Evolutionary conservation across 2,113 vertebrate genomes (phyloP).

Genomic region (Panthera leo): DNA sequence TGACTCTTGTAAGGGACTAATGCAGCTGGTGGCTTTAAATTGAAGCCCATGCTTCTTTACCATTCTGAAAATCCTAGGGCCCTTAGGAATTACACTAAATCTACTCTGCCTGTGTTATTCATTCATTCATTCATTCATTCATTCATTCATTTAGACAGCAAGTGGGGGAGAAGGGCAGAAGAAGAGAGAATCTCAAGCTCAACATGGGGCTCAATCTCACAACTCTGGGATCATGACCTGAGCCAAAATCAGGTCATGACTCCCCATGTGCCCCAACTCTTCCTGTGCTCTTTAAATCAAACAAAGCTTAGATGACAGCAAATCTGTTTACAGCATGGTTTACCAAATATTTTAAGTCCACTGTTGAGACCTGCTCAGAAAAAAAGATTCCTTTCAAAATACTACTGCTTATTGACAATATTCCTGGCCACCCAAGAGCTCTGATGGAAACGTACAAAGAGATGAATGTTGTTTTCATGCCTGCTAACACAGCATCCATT

Average conservation of each 20-base stretch:
- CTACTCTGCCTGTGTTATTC: neutral
- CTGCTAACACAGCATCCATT: neutral
- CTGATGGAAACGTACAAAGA: neutral
- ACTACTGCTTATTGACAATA: neutral
- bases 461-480: neutral
- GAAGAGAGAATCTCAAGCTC: no score
- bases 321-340: neutral
- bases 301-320: neutral
- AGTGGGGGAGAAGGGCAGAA: no score
- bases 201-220: no score
- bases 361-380: neutral
- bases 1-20: neutral
- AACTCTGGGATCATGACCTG: no score
- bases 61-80: neutral
- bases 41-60: neutral
- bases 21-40: neutral
- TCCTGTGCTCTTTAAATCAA: neutral
- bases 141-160: no score
- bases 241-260: no score
- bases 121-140: no score
- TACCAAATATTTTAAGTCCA: neutral
- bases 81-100: neutral
- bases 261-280: neutral
- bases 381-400: neutral
- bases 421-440: neutral